Evolutionary conservation across 2,888 invertebrate genomes (phyloP).

Genomic region (Deroplatys truncata): DNA sequence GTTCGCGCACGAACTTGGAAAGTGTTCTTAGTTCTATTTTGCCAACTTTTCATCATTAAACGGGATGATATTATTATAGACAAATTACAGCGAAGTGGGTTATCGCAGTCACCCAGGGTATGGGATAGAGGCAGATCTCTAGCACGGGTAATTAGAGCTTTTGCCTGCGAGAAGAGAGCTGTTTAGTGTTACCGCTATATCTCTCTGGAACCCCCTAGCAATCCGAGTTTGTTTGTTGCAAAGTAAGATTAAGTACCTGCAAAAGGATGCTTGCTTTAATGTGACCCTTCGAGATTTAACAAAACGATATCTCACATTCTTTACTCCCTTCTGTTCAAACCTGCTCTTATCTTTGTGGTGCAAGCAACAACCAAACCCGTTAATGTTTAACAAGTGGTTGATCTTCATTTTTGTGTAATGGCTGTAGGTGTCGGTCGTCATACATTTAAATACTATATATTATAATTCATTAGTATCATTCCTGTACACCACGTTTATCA

Average conservation of each 20-base stretch:
- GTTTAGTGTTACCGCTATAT: neutral
- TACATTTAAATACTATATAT: too few species aligned
- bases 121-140: slow-evolving; percentile 3
- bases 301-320: neutral
- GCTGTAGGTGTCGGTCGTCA: too few species aligned
- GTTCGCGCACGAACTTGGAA: neutral
- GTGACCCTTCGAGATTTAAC: slow-evolving; percentile 13
- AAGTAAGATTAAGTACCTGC: slow-evolving; percentile 16
- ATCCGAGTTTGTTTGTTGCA: slow-evolving; percentile 1
- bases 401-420: neutral
- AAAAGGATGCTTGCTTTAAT: slow-evolving; percentile 14
- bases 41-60: slow-evolving; percentile 11
- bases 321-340: neutral
- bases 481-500: too few species aligned
- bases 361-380: neutral
- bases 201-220: neutral
- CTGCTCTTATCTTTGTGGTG: neutral
- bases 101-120: neutral
- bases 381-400: neutral
- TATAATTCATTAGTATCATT: too few species aligned
- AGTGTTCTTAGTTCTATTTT: neutral
- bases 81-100: slow-evolving; percentile 4
- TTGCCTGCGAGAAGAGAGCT: neutral
- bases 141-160: slow-evolving; percentile 5
- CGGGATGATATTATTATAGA: slow-evolving; percentile 5